phyloP scores from a whole-genome alignment of 2,797 vertebrate genomes.

The Centropyge bicolor region DNA sequence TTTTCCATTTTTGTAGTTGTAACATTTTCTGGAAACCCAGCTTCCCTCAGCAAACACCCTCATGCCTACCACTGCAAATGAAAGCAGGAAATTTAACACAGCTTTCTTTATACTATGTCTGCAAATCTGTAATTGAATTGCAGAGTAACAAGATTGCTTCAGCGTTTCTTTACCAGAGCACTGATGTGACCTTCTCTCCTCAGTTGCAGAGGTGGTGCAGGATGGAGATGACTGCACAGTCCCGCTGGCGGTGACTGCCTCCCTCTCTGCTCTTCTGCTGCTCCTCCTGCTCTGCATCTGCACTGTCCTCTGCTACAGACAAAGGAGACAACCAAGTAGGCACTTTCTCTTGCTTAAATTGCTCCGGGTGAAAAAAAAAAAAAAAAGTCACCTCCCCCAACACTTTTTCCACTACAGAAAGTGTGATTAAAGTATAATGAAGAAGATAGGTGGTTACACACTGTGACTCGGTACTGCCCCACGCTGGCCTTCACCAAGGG shows the following conservation, averaged over 20 bases:
- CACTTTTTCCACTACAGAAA: slow-evolving; percentile 44
- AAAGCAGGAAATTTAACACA: slow-evolving; percentile 41
- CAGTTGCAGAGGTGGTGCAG: slow-evolving; percentile 77
- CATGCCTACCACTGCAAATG: slow-evolving; percentile 22
- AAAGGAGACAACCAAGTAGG: slow-evolving; percentile 75
- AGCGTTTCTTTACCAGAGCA: slow-evolving; percentile 38
- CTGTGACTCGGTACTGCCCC: slow-evolving; percentile 61
- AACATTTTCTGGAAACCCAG: slow-evolving; percentile 24
- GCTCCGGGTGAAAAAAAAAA: slow-evolving; percentile 49
- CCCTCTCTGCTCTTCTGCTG: slow-evolving; percentile 67
- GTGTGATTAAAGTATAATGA: slow-evolving; percentile 79
- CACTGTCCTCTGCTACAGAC: slow-evolving; percentile 72
- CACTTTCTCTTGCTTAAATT: slow-evolving; percentile 63
- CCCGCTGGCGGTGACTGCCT: slow-evolving; percentile 60
- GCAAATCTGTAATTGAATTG: slow-evolving; percentile 48
- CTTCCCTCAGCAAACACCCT: slow-evolving; percentile 12
- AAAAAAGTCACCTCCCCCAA: slow-evolving; percentile 7
- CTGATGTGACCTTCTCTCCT: slow-evolving; percentile 55
- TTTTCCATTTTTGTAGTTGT: slow-evolving; percentile 38
- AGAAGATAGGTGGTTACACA: slow-evolving; percentile 60
- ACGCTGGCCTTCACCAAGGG: slow-evolving; percentile 71
- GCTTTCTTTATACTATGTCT: slow-evolving; percentile 22
- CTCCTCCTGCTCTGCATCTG: slow-evolving; percentile 75
- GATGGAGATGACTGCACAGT: slow-evolving; percentile 61
- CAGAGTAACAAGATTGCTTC: slow-evolving; percentile 23